A percentile compares a stretch with the other conserved stretches of the same genome.
phyloP scores from a whole-genome alignment of 2,888 invertebrate genomes.

The Limnephilus rhombicus region DNA sequence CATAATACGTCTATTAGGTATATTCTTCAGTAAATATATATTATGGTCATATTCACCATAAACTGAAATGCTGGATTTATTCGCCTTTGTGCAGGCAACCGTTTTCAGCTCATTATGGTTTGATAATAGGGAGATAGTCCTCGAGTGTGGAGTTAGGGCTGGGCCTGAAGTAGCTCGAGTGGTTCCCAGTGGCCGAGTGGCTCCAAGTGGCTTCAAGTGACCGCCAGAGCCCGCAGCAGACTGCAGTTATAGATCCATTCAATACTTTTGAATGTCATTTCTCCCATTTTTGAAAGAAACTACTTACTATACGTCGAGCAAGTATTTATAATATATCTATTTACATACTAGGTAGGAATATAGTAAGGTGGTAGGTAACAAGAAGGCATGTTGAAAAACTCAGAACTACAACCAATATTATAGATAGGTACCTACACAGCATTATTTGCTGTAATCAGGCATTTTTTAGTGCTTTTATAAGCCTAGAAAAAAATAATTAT shows the following conservation, averaged over 20 bases:
- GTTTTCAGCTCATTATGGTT: slow-evolving; percentile 65
- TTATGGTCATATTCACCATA: not conserved
- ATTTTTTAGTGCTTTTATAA: no score
- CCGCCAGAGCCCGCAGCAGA: not conserved
- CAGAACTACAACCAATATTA: no score
- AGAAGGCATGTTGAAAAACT: no score
- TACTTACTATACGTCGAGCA: not conserved
- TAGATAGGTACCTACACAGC: no score
- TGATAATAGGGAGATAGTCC: slow-evolving; percentile 62
- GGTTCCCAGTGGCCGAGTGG: not conserved
- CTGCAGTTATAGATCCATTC: not conserved
- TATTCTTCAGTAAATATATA: not conserved
- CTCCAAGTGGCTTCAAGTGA: not conserved
- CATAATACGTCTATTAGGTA: not conserved
- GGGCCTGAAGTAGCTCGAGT: not conserved
- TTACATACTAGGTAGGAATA: no score
- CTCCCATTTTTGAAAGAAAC: not conserved
- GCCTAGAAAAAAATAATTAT: no score
- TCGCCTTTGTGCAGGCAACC: slow-evolving; percentile 62
- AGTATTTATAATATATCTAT: no score
- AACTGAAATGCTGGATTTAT: slow-evolving; percentile 49
- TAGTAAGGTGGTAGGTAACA: no score
- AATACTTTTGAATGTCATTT: not conserved
- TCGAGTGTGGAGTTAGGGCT: slow-evolving; percentile 17
- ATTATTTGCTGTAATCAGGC: no score